A percentile compares a stretch with the other conserved stretches of the same genome.
Evolutionary conservation across 2,888 invertebrate species (phyloP).

Genomic region (Micropterix aruncella): DNA sequence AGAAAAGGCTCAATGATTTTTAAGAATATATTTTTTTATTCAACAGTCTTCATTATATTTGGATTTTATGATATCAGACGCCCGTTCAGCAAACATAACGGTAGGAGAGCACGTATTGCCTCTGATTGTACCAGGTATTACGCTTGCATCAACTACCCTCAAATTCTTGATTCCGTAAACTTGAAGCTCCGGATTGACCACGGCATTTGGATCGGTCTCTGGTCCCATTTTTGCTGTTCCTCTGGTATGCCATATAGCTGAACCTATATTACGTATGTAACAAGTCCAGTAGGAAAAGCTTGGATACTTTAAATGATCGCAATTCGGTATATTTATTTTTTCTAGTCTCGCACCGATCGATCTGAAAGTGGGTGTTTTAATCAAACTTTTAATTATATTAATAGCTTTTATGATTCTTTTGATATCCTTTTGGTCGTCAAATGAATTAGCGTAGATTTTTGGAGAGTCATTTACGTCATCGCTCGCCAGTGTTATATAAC

Average conservation of each 20-base stretch:
- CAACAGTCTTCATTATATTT: too few relatives aligned
- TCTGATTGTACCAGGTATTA: not conserved
- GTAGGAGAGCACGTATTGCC: not conserved
- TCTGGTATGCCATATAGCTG: not conserved
- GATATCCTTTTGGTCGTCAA: not conserved
- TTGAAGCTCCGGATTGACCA: not conserved
- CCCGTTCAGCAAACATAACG: not conserved
- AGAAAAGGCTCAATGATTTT: too few relatives aligned
- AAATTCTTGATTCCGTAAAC: not conserved
- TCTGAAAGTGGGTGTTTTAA: not conserved
- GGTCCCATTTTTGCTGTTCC: not conserved
- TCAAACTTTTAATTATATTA: not conserved
- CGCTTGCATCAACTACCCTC: not conserved
- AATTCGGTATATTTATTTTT: not conserved
- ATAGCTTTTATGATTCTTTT: not conserved
- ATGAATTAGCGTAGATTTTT: not conserved
- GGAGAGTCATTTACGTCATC: not conserved
- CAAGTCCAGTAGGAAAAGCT: conserved; percentile 28
- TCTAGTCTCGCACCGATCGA: not conserved
- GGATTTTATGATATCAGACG: not conserved
- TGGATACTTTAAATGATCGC: conserved; percentile 9
- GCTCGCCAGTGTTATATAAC: not conserved
- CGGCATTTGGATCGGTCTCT: not conserved
- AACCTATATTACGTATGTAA: conserved; percentile 8
- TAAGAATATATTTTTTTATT: too few relatives aligned